A percentile compares a stretch with the other conserved stretches of the same genome.
Conservation (phyloP, 2,888 invertebrate species). For the Macrophya annulata region DNA sequence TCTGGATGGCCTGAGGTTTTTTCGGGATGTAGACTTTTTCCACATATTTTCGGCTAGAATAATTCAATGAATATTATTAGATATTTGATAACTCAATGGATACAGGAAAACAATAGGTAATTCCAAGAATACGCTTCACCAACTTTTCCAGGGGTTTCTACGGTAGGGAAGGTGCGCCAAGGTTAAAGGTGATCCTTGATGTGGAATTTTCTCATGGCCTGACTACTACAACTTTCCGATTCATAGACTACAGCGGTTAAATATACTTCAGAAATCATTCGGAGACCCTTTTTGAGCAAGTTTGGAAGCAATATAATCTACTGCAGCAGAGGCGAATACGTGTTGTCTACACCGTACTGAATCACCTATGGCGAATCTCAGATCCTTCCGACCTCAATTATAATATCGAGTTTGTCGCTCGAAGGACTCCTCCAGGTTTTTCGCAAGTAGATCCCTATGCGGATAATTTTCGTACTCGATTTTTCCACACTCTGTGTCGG, state of each 20-base stretch:
- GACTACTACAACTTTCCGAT: not conserved
- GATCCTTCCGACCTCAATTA: not conserved
- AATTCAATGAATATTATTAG: too few relatives aligned
- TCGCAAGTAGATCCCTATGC: not conserved
- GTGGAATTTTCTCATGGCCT: not conserved
- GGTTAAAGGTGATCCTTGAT: not conserved
- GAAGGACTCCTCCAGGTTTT: not conserved
- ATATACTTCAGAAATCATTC: not conserved
- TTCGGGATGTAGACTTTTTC: too few relatives aligned
- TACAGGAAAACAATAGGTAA: too few relatives aligned
- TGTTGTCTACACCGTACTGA: not conserved
- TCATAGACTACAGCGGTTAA: not conserved
- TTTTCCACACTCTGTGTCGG: too few relatives aligned
- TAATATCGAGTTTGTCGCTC: not conserved
- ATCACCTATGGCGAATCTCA: not conserved
- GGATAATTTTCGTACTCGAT: too few relatives aligned
- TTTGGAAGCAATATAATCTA: not conserved
- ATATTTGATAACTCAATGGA: too few relatives aligned
- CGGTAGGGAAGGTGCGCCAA: too few relatives aligned
- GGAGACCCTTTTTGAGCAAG: not conserved
- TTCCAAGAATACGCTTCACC: too few relatives aligned
- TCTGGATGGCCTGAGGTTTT: too few relatives aligned
- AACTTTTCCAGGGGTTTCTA: too few relatives aligned
- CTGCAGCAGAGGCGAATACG: not conserved
- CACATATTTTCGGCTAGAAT: too few relatives aligned